Percentiles rank a stretch among this genome's conserved stretches.
phyloP scores from a whole-genome alignment of 2,888 invertebrate genomes.

The Choristoneura rosaceana region DNA sequence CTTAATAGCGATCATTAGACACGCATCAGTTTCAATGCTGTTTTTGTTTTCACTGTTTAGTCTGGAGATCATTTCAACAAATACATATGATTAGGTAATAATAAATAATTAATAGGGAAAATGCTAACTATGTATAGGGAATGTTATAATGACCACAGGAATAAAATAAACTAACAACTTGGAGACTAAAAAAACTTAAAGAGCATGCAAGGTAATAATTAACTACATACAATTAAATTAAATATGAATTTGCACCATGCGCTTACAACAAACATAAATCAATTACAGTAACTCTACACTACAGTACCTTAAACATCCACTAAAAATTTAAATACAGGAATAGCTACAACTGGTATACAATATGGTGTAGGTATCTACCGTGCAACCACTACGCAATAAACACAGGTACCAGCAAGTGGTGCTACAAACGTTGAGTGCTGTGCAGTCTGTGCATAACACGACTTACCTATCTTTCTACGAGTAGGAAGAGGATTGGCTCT shows the following conservation, averaged over 20 bases:
- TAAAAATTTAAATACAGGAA: background rate
- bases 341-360: background rate
- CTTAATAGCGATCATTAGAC: background rate
- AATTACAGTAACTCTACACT: background rate
- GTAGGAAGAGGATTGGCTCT: constrained; percentile 79
- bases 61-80: background rate
- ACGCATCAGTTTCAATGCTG: background rate
- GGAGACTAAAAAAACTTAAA: background rate
- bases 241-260: background rate
- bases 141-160: background rate
- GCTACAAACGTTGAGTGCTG: constrained; percentile 46
- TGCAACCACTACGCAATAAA: constrained; percentile 14
- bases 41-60: background rate
- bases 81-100: background rate
- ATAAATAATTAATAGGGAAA: too few species aligned
- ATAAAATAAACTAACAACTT: background rate
- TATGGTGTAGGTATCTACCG: background rate
- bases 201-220: constrained; percentile 3
- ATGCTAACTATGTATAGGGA: background rate
- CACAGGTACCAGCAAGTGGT: constrained; percentile 22
- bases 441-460: constrained; percentile 48
- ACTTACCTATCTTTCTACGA: constrained; percentile 80
- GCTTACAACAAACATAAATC: background rate
- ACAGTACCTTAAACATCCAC: background rate
- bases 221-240: background rate